A percentile compares a stretch with the other conserved stretches of the same genome.
Evolutionary conservation across 1,140 invertebrate species (phyloP).

Genomic region (Anadara kagoshimensis): DNA sequence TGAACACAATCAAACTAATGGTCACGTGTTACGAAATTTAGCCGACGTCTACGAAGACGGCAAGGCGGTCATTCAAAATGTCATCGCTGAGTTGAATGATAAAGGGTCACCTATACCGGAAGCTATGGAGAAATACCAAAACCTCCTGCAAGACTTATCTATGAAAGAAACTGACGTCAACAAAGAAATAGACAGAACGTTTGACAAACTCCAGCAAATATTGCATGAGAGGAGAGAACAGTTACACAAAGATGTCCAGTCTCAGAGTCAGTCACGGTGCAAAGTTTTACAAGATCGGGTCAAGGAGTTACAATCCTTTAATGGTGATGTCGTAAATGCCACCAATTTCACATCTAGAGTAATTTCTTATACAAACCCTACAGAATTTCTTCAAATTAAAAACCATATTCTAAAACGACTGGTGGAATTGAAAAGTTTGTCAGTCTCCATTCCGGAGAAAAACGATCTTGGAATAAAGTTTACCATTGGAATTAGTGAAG

Average conservation of each 20-base stretch:
- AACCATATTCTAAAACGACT: constrained; percentile 28
- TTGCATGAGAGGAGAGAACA: constrained; percentile 34
- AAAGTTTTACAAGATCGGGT: constrained; percentile 36
- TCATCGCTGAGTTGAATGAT: constrained; percentile 35
- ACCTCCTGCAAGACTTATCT: constrained; percentile 29
- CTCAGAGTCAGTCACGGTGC: constrained; percentile 31
- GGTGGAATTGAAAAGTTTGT: constrained; percentile 33
- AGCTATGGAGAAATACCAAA: constrained; percentile 29
- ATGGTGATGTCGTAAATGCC: constrained; percentile 35
- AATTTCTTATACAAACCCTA: constrained; percentile 34
- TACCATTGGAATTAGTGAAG: constrained; percentile 23
- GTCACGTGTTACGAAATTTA: constrained; percentile 37
- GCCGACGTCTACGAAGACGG: constrained; percentile 40
- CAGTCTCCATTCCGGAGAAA: constrained; percentile 31
- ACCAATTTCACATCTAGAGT: constrained; percentile 37
- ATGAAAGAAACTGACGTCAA: constrained; percentile 33
- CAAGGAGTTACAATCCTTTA: constrained; percentile 20
- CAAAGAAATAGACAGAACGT: constrained; percentile 37
- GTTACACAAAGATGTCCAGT: constrained; percentile 36
- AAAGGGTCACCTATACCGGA: constrained; percentile 34
- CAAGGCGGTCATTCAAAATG: constrained; percentile 33
- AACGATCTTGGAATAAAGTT: constrained; percentile 33
- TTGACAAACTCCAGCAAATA: constrained; percentile 33
- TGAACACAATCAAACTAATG: constrained; percentile 40
- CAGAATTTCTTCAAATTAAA: constrained; percentile 37